Evolutionary conservation across 2,888 invertebrate species (phyloP), one percentile per base, ranked within the genome.

Genomic region (Syrphus vitripennis): DNA sequence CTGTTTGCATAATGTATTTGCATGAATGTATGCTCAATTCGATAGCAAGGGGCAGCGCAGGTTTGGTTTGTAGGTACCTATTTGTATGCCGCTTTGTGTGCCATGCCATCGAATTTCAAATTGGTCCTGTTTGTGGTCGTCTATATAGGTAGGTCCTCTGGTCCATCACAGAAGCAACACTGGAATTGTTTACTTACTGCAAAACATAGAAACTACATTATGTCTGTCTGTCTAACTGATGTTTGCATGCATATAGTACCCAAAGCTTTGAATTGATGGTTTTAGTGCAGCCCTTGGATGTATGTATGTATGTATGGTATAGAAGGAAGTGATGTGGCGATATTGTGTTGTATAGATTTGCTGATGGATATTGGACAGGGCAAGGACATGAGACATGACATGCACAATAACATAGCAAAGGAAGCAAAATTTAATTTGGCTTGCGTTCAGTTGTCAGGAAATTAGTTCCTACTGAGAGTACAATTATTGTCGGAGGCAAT

Each of bases 21-120:
- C 80, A 80, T 80, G 34, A 45, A 65, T 45, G 65, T 48, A 80
- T 63, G 50, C 63, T 67, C 40, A 83, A 79, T 76, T 79, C 69
- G 40, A 75, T 34, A 57, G 57, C 65, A 10, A 31, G 29, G 57
- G 70, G n/a, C n/a, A n/a, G 9, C 5, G 6, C 1, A 1, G 4
- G 24, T 9, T 10, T 53, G 4, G 1, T n/a, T n/a, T n/a, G 12
- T 29, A 10, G 1, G 34, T 6, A 37, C 3, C 12, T 6, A n/a
- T n/a, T n/a, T 5, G 21, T 34, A 14, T 34, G 6, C 1, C 1
- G 3, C 6, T 21, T 57, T 21, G 29, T 48, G 9, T 4, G 26
- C 2, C 19, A 31, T 65, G 19, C 45, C 24, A 65, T 65, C 45
- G 45, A 29, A 65, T 29, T 65, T 45, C 19, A 19, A 65, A 65